Evolutionary conservation across 53 echinoderm and acorn worm genomes (phyloP).

Genomic region (Paelopatides confundens): DNA sequence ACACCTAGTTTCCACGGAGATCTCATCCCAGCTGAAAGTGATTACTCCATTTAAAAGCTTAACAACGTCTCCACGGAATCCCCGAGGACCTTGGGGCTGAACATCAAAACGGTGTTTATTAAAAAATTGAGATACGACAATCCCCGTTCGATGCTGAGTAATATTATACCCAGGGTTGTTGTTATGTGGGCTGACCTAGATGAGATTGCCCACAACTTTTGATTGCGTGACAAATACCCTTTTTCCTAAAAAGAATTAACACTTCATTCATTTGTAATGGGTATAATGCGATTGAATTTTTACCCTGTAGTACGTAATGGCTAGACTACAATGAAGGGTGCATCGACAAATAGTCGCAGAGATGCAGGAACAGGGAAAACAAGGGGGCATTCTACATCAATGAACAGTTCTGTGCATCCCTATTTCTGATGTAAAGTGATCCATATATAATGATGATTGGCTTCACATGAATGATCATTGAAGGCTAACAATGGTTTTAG

Average conservation of each 20-base stretch:
- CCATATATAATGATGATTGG: too few relatives aligned
- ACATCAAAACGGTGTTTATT: constrained; percentile 1
- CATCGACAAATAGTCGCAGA: too few relatives aligned
- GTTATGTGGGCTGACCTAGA: constrained; percentile 15
- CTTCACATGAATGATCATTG: too few relatives aligned
- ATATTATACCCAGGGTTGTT: constrained; percentile 10
- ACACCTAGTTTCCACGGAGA: constrained; percentile 23
- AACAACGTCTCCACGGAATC: constrained; percentile 23
- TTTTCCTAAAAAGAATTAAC: constrained; percentile 35
- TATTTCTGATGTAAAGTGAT: too few relatives aligned
- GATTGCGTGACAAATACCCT: constrained; percentile 41
- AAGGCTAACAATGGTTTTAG: too few relatives aligned
- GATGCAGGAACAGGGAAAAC: too few relatives aligned
- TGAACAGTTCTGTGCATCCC: too few relatives aligned
- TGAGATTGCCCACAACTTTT: constrained; percentile 34
- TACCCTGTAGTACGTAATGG: not conserved
- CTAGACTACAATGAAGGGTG: not conserved
- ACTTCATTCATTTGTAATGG: not conserved
- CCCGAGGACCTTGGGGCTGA: constrained; percentile 29
- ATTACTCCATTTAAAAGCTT: constrained; percentile 35
- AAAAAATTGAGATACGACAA: constrained; percentile 22
- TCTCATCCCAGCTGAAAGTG: constrained; percentile 20
- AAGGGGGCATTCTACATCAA: too few relatives aligned
- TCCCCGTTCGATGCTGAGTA: constrained; percentile 10
- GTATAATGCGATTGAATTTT: not conserved